Conservation (phyloP, 2,113 vertebrate genomes). For the Dissostichus mawsoni region DNA sequence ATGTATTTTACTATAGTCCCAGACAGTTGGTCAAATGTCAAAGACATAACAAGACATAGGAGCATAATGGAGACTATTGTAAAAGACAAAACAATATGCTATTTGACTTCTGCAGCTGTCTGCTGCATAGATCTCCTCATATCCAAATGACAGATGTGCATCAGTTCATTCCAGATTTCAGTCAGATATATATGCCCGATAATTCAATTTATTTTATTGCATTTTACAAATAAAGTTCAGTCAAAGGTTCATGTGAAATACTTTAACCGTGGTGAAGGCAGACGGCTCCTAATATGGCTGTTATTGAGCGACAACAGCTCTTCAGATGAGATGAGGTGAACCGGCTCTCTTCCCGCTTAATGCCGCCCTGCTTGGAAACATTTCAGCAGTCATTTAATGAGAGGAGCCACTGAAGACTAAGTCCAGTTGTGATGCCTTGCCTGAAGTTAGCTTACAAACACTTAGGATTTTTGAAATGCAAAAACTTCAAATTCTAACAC, state of each 20-base stretch:
- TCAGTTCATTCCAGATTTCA: slow-evolving; percentile 18
- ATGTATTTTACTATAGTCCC: slow-evolving; percentile 4
- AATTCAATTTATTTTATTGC: background rate
- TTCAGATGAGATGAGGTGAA: slow-evolving; percentile 33
- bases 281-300: background rate
- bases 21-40: slow-evolving; percentile 38
- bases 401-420: slow-evolving; percentile 36
- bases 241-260: background rate
- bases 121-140: slow-evolving; percentile 29
- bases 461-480: slow-evolving; percentile 21
- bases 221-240: background rate
- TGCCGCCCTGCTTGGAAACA: slow-evolving; percentile 30
- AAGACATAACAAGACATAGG: slow-evolving; percentile 21
- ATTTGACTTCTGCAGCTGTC: slow-evolving; percentile 54
- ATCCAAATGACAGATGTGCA: slow-evolving; percentile 60
- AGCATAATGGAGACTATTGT: slow-evolving; percentile 49
- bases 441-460: slow-evolving; percentile 39
- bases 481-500: slow-evolving; percentile 19
- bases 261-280: background rate
- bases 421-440: slow-evolving; percentile 23
- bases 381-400: slow-evolving; percentile 31
- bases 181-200: background rate
- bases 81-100: slow-evolving; percentile 16
- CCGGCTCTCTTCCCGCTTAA: slow-evolving; percentile 27
- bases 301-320: slow-evolving; percentile 13